Evolutionary conservation across 2,113 vertebrate species (phyloP).

Genomic region (Rhinoptilus africanus): DNA sequence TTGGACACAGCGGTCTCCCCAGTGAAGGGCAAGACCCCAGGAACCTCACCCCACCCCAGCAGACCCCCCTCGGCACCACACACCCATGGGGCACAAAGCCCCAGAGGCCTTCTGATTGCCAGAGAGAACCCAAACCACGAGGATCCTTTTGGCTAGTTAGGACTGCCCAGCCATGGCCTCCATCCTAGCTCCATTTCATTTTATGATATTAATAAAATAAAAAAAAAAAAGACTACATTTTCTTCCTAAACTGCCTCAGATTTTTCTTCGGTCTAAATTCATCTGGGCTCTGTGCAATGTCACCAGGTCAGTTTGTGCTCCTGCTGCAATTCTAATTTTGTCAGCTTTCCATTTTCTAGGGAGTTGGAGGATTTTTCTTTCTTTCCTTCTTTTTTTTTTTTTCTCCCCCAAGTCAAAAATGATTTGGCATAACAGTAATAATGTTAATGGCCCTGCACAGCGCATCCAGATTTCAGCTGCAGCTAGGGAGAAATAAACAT

Average conservation of each 20-base stretch:
- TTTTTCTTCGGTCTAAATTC: constrained; percentile 35
- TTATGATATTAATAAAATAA: background rate
- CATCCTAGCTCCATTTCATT: background rate
- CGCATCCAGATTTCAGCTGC: constrained; percentile 42
- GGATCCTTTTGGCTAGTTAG: background rate
- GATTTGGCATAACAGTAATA: constrained; percentile 62
- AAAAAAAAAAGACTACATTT: background rate
- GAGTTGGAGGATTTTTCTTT: constrained; percentile 20
- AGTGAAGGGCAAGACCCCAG: background rate
- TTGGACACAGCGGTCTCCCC: accelerated
- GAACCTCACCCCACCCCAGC: background rate
- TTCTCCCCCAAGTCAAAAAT: constrained; percentile 21
- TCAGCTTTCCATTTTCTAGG: constrained; percentile 36
- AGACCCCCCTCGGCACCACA: background rate
- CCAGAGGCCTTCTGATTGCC: background rate
- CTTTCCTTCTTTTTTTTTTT: background rate
- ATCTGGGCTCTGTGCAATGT: constrained; percentile 41
- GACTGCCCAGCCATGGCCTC: background rate
- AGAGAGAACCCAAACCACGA: accelerated
- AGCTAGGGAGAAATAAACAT: constrained; percentile 64
- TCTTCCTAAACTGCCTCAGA: background rate
- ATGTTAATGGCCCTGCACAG: constrained; percentile 30
- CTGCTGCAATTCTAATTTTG: constrained; percentile 30
- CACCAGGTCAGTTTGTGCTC: constrained; percentile 29
- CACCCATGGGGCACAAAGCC: background rate